phyloP scores from a whole-genome alignment of 2,797 vertebrate species.

The Tangara arthus region DNA sequence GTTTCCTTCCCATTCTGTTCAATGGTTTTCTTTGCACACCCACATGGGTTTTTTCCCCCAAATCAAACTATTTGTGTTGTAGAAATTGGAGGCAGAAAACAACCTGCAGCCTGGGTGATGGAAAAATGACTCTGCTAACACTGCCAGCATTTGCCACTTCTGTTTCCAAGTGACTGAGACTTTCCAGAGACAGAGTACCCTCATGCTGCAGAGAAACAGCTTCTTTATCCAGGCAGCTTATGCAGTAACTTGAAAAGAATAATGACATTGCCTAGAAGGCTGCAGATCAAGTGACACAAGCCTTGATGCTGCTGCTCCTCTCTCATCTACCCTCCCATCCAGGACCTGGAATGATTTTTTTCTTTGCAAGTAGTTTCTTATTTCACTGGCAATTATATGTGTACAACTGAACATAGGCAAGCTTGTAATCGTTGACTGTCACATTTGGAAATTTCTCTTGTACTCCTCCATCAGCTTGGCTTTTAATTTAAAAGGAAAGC shows the following conservation, averaged over 20 bases:
- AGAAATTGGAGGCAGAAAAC: constrained; percentile 6
- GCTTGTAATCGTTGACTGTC: background rate
- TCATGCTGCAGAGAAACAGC: background rate
- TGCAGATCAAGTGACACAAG: background rate
- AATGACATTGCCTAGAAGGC: constrained; percentile 9
- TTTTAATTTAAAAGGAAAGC: background rate
- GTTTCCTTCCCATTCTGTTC: background rate
- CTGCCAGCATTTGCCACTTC: constrained; percentile 15
- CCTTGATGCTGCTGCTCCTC: background rate
- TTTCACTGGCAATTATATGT: rapidly evolving
- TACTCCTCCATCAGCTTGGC: background rate
- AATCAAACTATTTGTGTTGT: background rate
- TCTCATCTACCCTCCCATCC: background rate
- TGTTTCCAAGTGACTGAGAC: constrained; percentile 31
- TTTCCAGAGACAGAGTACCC: constrained; percentile 45
- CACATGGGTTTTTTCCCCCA: background rate
- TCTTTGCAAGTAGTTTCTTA: rapidly evolving
- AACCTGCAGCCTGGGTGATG: background rate
- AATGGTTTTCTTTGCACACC: rapidly evolving
- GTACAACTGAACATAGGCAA: background rate
- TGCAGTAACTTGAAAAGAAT: background rate
- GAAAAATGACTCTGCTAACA: background rate
- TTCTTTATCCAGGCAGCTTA: background rate
- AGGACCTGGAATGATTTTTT: background rate
- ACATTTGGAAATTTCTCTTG: background rate